Evolutionary conservation across 1,140 invertebrate species (phyloP), one percentile per base, ranked within the genome.

Genomic region (Dreissena polymorpha): DNA sequence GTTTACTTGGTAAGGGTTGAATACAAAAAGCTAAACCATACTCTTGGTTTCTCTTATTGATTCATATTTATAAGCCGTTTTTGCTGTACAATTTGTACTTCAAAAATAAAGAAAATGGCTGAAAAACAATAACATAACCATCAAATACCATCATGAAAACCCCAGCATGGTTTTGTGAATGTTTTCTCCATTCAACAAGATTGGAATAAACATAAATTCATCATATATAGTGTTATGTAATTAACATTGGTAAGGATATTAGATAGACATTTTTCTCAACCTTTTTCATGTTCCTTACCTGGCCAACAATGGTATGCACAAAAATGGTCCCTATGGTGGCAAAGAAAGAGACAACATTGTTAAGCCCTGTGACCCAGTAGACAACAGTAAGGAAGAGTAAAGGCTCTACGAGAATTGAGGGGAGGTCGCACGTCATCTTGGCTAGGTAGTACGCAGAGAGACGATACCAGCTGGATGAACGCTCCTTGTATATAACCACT

Each of bases 381-480:
- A 96, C 96, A 82, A 97, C 96, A 73, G 96, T 80, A 0, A 87
- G 25, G 51, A 87, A 87, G 51, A 88, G 55, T 63, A 96, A 95
- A 71, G 96, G 96, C 89, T 97, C 92, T 21, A 96, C 95, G 81
- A 97, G 95, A 16, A 96, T 96, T 77, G 97, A 89, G 5, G 96
- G 96, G 83, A 97, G 91, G 93, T 97, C 97, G 63, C 96, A 96
- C 72, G 96, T 95, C 96, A 97, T 97, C 93, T 97, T 97, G 73
- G 97, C 96, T 88, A 97, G 91, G 91, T 97, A 97, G 92, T 97
- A 97, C 2, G 97, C 96, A 29, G 96, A 97, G 51, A 97, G 93
- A 65, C 97, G 94, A 90, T 97, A 97, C 79, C 96, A 96, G 53
- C 97, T 96, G 27, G 96, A 96, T 83, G 95, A 93, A 72, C 97